Conservation (phyloP, 2,797 vertebrate genomes). For the Denticeps clupeoides region DNA sequence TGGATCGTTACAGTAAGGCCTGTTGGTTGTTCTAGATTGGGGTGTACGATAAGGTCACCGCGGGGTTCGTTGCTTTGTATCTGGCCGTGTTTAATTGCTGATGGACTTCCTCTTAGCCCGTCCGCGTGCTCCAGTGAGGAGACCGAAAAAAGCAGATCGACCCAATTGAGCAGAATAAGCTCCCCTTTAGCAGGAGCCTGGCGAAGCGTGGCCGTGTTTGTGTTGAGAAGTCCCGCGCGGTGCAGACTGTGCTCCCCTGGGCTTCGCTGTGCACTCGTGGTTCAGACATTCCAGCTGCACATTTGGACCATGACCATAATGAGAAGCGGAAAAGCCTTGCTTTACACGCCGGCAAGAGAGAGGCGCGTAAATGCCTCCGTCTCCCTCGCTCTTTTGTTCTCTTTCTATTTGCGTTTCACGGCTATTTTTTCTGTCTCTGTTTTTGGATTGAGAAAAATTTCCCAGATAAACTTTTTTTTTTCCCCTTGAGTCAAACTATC, state of each 20-base stretch:
- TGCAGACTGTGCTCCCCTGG: constrained; percentile 11
- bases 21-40: no score
- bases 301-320: constrained; percentile 31
- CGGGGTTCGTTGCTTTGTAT: no score
- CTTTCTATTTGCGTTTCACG: constrained; percentile 20
- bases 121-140: not conserved
- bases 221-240: constrained; percentile 16
- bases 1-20: no score
- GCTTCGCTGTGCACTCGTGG: constrained; percentile 22
- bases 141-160: not conserved
- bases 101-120: no score
- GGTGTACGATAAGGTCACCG: no score
- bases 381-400: not conserved
- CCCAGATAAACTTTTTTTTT: constrained; percentile 12
- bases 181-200: constrained; percentile 17
- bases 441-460: constrained; percentile 28
- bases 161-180: constrained; percentile 25
- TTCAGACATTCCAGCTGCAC: constrained; percentile 36
- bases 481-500: constrained; percentile 4
- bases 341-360: no score
- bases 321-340: constrained; percentile 29
- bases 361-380: no score
- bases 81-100: no score
- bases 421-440: no score
- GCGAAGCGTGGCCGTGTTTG: constrained; percentile 27